Percentiles rank a stretch among this genome's conserved stretches.
Evolutionary conservation across 2,113 vertebrate genomes (phyloP).

Genomic region (Periophthalmus modestus): DNA sequence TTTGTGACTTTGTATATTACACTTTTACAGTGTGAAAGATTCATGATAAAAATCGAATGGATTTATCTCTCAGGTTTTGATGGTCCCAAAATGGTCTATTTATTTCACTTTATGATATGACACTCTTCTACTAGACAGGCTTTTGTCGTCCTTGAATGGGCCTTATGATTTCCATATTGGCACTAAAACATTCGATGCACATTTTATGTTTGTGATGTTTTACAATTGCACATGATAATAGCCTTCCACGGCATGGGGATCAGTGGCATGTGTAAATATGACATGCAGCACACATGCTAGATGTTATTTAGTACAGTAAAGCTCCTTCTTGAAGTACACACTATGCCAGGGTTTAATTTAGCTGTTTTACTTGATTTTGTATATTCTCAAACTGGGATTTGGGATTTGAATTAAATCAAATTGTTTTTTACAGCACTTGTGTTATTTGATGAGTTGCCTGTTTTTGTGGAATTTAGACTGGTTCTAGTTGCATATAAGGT

Average conservation of each 20-base stretch:
- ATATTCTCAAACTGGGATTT: not conserved
- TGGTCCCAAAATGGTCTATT: constrained; percentile 29
- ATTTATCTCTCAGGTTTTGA: constrained; percentile 29
- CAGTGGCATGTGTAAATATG: constrained; percentile 43
- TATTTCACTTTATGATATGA: constrained; percentile 31
- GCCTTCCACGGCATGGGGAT: constrained; percentile 47
- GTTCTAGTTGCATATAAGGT: too few relatives aligned
- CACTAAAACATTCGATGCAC: constrained; percentile 44
- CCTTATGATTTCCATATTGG: constrained; percentile 42
- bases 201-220: constrained; percentile 48
- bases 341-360: not conserved
- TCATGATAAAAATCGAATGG: constrained; percentile 50
- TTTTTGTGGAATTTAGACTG: too few relatives aligned
- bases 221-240: constrained; percentile 37
- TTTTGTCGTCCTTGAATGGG: constrained; percentile 50
- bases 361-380: not conserved
- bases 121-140: constrained; percentile 27
- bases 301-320: constrained; percentile 15
- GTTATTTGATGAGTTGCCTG: too few relatives aligned
- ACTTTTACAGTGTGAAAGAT: not conserved
- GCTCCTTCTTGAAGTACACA: not conserved
- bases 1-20: not conserved
- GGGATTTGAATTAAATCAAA: constrained; percentile 13
- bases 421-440: constrained; percentile 5
- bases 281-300: constrained; percentile 14